phyloP scores from a whole-genome alignment of 2,113 vertebrate genomes.

The Oryzias melastigma region DNA sequence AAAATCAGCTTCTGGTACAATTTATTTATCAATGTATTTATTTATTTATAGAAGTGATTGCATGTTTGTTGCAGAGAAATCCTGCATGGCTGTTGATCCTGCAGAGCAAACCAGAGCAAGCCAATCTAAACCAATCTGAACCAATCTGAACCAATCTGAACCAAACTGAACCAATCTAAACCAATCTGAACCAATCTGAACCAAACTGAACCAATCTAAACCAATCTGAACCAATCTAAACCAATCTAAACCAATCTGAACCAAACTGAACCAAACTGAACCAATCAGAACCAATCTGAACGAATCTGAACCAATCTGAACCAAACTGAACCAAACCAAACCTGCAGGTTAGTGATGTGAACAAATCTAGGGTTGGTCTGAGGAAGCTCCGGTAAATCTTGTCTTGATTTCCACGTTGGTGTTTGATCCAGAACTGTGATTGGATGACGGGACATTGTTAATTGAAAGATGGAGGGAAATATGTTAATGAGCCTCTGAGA shows the following conservation, averaged over 20 bases:
- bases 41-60: not conserved
- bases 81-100: not conserved
- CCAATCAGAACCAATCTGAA: no score
- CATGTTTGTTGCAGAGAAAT: not conserved
- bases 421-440: slow-evolving; percentile 25
- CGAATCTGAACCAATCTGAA: no score
- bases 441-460: slow-evolving; percentile 32
- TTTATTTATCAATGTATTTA: not conserved
- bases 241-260: no score
- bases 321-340: not conserved
- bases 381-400: slow-evolving; percentile 22
- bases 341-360: slow-evolving; percentile 12
- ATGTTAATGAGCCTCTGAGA: slow-evolving; percentile 38
- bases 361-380: slow-evolving; percentile 29
- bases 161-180: no score
- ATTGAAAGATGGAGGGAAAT: slow-evolving; percentile 20
- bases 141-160: no score
- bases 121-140: no score
- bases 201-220: no score
- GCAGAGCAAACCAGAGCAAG: no score
- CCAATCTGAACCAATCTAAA: no score
- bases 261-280: no score
- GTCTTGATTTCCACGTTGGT: slow-evolving; percentile 12
- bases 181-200: no score
- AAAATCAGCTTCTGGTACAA: slow-evolving; percentile 21